A percentile compares a stretch with the other conserved stretches of the same genome.
Evolutionary conservation across 2,113 vertebrate genomes (phyloP).

Genomic region (Ariopsis seemanni): DNA sequence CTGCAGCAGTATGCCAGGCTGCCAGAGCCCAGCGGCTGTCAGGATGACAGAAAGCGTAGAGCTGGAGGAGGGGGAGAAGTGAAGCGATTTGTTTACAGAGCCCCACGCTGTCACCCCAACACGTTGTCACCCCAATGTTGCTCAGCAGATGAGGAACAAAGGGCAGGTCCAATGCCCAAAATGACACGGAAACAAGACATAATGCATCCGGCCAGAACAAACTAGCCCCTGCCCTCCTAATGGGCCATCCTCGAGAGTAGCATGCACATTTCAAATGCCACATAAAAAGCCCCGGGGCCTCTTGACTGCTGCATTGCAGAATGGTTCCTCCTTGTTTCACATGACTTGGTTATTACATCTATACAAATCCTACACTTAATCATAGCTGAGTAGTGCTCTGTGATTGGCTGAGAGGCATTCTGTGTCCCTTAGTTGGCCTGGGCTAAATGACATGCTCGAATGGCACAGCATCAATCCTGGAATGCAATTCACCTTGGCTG

Average conservation of each 20-base stretch:
- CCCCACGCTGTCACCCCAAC: conserved; percentile 35
- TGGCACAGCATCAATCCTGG: conserved; percentile 30
- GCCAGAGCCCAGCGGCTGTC: conserved; percentile 47
- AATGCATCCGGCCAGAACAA: conserved; percentile 11
- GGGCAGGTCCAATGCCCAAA: conserved; percentile 25
- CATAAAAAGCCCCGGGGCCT: conserved; percentile 10
- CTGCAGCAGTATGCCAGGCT: conserved; percentile 13
- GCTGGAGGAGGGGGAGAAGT: conserved; percentile 22
- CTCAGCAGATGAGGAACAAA: conserved; percentile 17
- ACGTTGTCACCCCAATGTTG: not conserved
- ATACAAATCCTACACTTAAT: conserved; percentile 15
- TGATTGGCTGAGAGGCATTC: conserved; percentile 9
- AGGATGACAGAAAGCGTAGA: conserved; percentile 46
- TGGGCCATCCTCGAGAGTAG: not conserved
- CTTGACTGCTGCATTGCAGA: not conserved
- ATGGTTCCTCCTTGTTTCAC: conserved; percentile 3
- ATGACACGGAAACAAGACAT: conserved; percentile 19
- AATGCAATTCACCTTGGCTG: conserved; percentile 40
- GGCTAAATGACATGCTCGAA: not conserved
- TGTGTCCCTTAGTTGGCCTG: conserved; percentile 35
- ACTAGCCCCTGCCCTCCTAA: conserved; percentile 9
- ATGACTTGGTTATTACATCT: conserved; percentile 10
- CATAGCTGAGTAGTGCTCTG: not conserved
- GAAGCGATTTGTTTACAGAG: conserved; percentile 37
- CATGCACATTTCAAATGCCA: conserved; percentile 22